These are phyloP conservation scores for Phytoseiulus persimilis DNA, from an alignment of 2,888 invertebrate genomes.

Conservation along the genomic window DNA sequence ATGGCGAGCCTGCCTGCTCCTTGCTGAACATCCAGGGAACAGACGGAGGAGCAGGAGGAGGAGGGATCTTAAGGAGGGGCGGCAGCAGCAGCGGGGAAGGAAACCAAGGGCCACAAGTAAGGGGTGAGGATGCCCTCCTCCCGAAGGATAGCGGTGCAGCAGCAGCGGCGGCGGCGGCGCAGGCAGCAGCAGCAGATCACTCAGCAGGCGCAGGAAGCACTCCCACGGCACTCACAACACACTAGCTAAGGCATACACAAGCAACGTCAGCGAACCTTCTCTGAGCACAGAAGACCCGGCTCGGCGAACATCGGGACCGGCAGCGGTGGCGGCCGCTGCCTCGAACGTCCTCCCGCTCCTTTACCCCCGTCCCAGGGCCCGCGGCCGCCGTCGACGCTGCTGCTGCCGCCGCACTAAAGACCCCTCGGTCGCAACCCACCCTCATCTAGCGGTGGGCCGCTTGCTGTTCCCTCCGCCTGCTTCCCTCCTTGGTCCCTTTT, in stretches of 20 bases:
- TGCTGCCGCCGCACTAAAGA: neutral
- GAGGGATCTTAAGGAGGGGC: conserved; percentile 36
- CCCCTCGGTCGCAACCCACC: neutral
- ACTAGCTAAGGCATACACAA: neutral
- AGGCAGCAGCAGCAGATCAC: neutral
- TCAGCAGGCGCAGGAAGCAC: conserved; percentile 5
- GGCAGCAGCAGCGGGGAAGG: neutral
- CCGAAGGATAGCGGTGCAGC: neutral
- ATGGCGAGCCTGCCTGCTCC: conserved; percentile 12
- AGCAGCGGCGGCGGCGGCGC: neutral
- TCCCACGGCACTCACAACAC: neutral
- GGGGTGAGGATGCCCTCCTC: neutral
- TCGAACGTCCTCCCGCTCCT: neutral
- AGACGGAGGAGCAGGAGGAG: conserved; percentile 18
- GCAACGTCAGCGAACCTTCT: neutral
- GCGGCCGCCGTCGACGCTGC: neutral
- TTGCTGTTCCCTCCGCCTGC: neutral
- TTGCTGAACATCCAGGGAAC: conserved; percentile 32
- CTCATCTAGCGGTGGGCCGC: neutral
- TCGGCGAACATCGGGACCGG: neutral
- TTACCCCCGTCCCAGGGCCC: neutral
- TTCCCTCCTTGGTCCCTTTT: neutral
- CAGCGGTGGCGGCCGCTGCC: neutral
- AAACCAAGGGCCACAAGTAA: neutral
- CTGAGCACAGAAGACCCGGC: neutral